Conservation (phyloP, 2,888 invertebrate genomes). For the Acrocera orbiculus region DNA sequence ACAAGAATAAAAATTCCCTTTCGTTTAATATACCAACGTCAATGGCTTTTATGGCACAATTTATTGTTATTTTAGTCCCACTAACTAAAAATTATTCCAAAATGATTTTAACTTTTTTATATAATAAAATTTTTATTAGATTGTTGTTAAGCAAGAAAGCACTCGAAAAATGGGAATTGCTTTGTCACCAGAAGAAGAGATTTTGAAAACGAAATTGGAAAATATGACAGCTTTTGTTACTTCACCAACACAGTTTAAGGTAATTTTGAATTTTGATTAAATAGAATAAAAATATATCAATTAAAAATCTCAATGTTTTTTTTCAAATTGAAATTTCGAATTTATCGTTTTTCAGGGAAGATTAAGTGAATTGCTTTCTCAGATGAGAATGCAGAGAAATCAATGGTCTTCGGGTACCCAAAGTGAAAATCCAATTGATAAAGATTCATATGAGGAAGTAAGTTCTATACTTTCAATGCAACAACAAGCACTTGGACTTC, state of each 20-base stretch:
- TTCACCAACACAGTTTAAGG: slow-evolving; percentile 83
- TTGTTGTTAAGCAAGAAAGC: slow-evolving; percentile 74
- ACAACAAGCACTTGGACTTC: slow-evolving; percentile 73
- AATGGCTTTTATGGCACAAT: too few species aligned
- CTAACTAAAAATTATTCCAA: too few species aligned
- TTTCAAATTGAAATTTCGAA: slow-evolving; percentile 1
- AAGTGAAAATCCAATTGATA: too few species aligned
- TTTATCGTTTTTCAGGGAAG: slow-evolving; percentile 43
- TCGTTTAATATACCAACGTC: too few species aligned
- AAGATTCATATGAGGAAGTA: slow-evolving; percentile 50
- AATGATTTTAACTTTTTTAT: too few species aligned
- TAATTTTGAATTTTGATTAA: slow-evolving; percentile 21
- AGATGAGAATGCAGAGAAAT: slow-evolving; percentile 59
- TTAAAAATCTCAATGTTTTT: neutral
- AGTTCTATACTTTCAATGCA: slow-evolving; percentile 68
- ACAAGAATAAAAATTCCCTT: too few species aligned
- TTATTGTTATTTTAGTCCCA: too few species aligned
- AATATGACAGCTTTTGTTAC: slow-evolving; percentile 70
- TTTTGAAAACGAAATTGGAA: slow-evolving; percentile 70
- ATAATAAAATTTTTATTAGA: slow-evolving; percentile 41
- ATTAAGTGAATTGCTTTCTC: slow-evolving; percentile 76
- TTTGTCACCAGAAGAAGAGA: slow-evolving; percentile 78
- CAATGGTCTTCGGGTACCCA: too few species aligned
- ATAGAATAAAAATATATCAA: slow-evolving; percentile 1
- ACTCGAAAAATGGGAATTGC: slow-evolving; percentile 75